Evolutionary conservation across 2,113 vertebrate species (phyloP), one percentile per base, ranked within the genome.

Genomic region (Haplotaxodon microlepis): DNA sequence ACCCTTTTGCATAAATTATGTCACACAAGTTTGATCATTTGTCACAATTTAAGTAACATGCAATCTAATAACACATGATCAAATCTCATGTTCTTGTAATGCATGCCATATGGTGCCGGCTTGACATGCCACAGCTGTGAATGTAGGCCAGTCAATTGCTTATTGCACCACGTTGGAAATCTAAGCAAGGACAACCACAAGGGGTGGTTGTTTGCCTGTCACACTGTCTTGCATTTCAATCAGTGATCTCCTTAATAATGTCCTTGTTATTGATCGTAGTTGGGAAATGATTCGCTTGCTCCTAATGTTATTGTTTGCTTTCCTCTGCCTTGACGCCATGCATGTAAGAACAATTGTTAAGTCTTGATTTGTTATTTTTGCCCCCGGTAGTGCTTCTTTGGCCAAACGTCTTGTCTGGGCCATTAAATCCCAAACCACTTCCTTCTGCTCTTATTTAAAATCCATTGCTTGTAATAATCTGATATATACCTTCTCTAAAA

Each of bases 171-270:
- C 51, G 61, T 66, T 87, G 86, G 90, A 88, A 92, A 89, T 82
- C 51, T 83, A 85, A 91, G 59, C 51, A 53, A 86, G 89, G 31
- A 86, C 82, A 54, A 88, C 76, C 92, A 89, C 91, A 82, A 93
- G 34, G 89, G 91, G 82, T 90, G 83, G 89, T 91, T 84, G 81
- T 90, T 86, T 82, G 27, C 50, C 87, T 87, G 88, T 87, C 86
- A 86, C 83, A 54, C 90, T 14, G 85, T 51, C 34, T 40, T 80
- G 90, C 84, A 92, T 93, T 91, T 92, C 86, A 88, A 92, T 94
- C 86, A 90, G 54, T 87, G 86, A 90, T 86, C 88, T 91, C 85
- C 50, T 69, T 89, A 89, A 83, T 89, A 88, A 82, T 71, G 12
- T 79, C 59, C 40, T 79, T 66, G 82, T 92, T 90, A 91, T 91